Base-by-base conservation (phyloP, 2,888 invertebrate species). In the Drosophila siamana region DNA sequence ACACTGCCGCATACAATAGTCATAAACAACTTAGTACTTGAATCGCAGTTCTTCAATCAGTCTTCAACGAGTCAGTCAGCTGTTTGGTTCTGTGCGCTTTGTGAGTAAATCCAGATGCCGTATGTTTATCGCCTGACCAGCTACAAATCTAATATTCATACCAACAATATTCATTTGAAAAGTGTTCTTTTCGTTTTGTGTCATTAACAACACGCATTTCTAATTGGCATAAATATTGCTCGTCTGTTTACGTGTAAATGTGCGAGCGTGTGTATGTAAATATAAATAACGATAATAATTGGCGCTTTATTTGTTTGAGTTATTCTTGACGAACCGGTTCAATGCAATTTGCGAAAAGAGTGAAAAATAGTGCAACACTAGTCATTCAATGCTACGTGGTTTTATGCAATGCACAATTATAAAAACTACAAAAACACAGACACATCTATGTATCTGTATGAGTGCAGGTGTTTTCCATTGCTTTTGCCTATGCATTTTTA, bases 21-120 rank as follows among this genome's bases (percentile, higher is more conserved):
- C 33, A 33, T 33, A 38, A 38, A 38, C 36, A 38, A 38, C 7
- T 13, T 15, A 38, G 15, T 19, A 11, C 16, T 41, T 4, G 19
- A 19, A 19, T 19, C 15, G 19, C 24, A 26, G 22, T 9, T 11
- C 11, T 47, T 33, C 33, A 13, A 36, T 73, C 57, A 75, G 78
- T 78, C 60, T 46, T 24, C 28, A 57, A 54, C 69, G 69, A 78
- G n/a, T 78, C 63, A 69, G 69, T 75, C 78, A 75, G 74, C 74
- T 78, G 74, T 69, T 75, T 48, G 60, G 74, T 30, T 73, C 54
- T 4, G 0, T 63, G 30, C 22, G 22, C 30, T 13, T 64, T 60
- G 61, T 57, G 61, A 77, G 77, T 74, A 15, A 46, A 38, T 8
- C 41, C 52, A 11, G 8, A 24, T 22, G 19, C 33, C 38, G 51